These are phyloP conservation scores for Galago senegalensis DNA, from an alignment of 2,797 vertebrate species.

Conservation along the genomic window DNA sequence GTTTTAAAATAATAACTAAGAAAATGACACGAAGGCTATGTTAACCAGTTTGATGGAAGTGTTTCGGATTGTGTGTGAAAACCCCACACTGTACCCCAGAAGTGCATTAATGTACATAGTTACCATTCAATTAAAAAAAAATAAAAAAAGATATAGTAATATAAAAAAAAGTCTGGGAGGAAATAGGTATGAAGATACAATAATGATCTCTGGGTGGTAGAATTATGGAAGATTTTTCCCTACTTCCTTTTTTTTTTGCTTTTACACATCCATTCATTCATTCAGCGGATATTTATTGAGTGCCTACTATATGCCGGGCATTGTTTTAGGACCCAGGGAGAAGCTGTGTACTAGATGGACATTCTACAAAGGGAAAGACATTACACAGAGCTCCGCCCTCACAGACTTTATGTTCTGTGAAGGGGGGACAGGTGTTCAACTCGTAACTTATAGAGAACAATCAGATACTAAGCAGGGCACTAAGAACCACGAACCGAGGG, in stretches of 20 bases:
- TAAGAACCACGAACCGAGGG: accelerated
- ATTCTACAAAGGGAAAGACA: accelerated
- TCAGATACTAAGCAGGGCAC: neutral
- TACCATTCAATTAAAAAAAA: too few species aligned
- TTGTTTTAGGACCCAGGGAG: neutral
- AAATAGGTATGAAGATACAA: neutral
- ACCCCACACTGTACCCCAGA: too few species aligned
- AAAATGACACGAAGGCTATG: too few species aligned
- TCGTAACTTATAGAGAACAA: neutral
- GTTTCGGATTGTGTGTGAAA: too few species aligned
- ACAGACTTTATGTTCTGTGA: neutral
- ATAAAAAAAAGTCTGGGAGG: neutral
- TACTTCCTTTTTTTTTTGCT: neutral
- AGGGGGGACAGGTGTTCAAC: neutral
- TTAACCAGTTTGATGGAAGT: too few species aligned
- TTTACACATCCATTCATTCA: neutral
- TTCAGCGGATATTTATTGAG: neutral
- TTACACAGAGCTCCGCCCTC: neutral
- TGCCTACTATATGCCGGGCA: too few species aligned
- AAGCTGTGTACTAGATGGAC: neutral
- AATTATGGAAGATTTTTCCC: neutral
- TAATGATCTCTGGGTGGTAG: neutral
- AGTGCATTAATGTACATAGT: too few species aligned
- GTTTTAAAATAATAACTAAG: too few species aligned
- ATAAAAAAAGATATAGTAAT: neutral